Percentiles rank a stretch among this genome's conserved stretches.
phyloP scores from a whole-genome alignment of 1,140 invertebrate species.

The Formica selysi region DNA sequence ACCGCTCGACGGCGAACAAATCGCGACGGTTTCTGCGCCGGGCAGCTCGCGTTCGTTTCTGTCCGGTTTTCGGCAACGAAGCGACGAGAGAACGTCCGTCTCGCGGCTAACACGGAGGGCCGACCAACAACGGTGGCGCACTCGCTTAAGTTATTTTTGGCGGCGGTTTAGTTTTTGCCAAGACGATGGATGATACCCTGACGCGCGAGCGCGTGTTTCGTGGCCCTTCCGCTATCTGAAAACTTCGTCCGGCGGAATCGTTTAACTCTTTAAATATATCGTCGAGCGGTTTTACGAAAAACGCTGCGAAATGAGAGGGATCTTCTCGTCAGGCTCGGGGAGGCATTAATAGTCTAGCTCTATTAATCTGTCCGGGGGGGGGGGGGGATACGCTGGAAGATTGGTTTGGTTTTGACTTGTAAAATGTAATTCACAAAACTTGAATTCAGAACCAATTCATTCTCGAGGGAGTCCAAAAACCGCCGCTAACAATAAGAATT shows the following conservation, averaged over 20 bases:
- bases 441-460: not conserved
- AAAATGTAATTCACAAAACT: conserved; percentile 14
- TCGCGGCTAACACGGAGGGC: conserved; percentile 27
- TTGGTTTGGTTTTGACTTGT: conserved; percentile 35
- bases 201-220: not conserved
- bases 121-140: conserved; percentile 41
- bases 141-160: conserved; percentile 62
- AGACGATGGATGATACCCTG: conserved; percentile 55
- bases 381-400: not conserved
- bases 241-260: conserved; percentile 13
- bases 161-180: conserved; percentile 64
- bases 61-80: conserved; percentile 62
- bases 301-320: not conserved
- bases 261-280: conserved; percentile 54
- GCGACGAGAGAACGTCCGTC: conserved; percentile 26
- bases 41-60: conserved; percentile 64
- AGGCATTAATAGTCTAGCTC: not conserved
- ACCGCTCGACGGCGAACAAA: conserved; percentile 65
- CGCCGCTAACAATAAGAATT: not conserved
- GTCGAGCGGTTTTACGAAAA: conserved; percentile 1
- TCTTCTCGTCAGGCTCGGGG: not conserved
- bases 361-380: conserved; percentile 24
- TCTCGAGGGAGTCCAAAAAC: not conserved
- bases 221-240: conserved; percentile 43
- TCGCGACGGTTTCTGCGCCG: conserved; percentile 56